Percentiles rank a stretch among this genome's conserved stretches.
phyloP scores from a whole-genome alignment of 2,888 invertebrate genomes.

The Serripes groenlandicus region DNA sequence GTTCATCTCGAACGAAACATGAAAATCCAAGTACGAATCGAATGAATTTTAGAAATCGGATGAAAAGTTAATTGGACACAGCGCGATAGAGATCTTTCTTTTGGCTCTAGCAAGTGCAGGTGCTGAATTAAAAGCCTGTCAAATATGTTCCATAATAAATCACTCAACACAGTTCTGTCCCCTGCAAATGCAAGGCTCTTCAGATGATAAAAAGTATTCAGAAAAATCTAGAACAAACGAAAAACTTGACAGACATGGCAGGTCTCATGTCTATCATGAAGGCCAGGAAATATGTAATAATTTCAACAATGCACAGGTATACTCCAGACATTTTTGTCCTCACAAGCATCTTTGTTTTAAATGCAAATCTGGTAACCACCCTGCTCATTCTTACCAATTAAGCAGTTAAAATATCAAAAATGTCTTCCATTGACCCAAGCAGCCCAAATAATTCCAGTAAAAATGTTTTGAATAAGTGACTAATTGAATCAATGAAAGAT shows the following conservation, averaged over 20 bases:
- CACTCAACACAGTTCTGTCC: too few species aligned
- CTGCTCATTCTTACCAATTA: neutral
- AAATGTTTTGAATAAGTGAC: too few species aligned
- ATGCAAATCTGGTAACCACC: neutral
- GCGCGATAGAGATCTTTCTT: neutral
- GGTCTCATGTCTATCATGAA: neutral
- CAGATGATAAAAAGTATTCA: neutral
- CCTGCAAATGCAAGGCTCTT: too few species aligned
- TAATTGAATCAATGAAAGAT: too few species aligned
- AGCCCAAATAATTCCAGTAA: too few species aligned
- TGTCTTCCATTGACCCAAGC: too few species aligned
- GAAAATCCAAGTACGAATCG: too few species aligned
- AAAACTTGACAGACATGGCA: neutral
- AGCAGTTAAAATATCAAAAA: too few species aligned
- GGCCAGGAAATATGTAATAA: neutral
- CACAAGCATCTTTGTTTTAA: neutral
- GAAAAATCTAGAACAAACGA: neutral
- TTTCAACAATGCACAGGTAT: neutral
- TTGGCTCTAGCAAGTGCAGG: neutral
- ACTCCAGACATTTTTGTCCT: neutral
- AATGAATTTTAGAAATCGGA: too few species aligned
- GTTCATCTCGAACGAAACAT: too few species aligned
- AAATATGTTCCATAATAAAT: too few species aligned
- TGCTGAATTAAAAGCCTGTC: too few species aligned
- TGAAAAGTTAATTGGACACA: neutral